Base-by-base conservation (phyloP, 2,797 vertebrate species). In the Sebastes itinus region DNA sequence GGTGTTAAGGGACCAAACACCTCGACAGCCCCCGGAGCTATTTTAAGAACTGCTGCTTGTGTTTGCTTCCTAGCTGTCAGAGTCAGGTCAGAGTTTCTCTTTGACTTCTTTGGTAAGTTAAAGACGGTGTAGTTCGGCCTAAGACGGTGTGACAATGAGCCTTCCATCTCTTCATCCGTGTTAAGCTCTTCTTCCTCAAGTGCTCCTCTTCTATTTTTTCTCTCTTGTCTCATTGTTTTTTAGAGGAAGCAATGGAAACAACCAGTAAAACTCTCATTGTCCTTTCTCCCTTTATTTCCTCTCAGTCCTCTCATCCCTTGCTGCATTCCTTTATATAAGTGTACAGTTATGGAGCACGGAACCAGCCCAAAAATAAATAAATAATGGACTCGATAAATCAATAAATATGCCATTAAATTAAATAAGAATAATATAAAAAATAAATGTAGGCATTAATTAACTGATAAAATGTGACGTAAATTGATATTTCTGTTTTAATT, bases 11-110 rank as follows among this genome's bases (percentile, higher is more conserved):
- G 85, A 77, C 77, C 5, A 73, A 73, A 79, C 77, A 82, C 78
- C 78, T 77, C n/a, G 3, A 58, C 60, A 38, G 49, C 62, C 58
- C 54, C 22, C 54, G 1, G 28, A 77, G 72, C 81, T 91, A 84
- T 88, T 91, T 92, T 87, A 77, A 70, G 85, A 88, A 14, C 33
- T 33, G 68, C 64, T 60, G 59, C 68, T 52, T 78, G 73, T 70
- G 76, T 75, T 58, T 62, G 63, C 75, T 56, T 69, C 23, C 35
- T 81, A 28, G 0, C 64, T 52, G 76, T 77, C 60, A 46, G 42
- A 28, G 46, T 62, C 32, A 28, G 66, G 64, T 79, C 81, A 84
- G 66, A 80, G 75, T 81, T 75, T 77, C 69, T 77, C 69, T 30
- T 66, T 65, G 54, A 22, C 32, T 22, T 27, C 33, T 59, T 22